Evolutionary conservation across 1,140 invertebrate species (phyloP), one percentile per base, ranked within the genome.

Genomic region (Drosophila tsacasi): DNA sequence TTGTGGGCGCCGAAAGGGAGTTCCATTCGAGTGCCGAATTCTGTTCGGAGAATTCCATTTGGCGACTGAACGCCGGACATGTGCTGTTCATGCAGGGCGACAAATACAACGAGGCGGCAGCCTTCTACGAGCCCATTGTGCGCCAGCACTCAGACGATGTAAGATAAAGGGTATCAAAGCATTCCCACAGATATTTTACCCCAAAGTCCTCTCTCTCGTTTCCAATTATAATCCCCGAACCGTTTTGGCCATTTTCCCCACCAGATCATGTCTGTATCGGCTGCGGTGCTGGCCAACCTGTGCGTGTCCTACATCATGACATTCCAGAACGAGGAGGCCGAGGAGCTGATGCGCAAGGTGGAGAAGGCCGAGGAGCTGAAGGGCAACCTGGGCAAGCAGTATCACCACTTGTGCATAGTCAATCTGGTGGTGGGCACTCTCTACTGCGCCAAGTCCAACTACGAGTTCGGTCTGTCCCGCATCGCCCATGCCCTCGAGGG

Each of bases 221-320:
- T 44, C 37, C 19, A 68, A n/a, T 35, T 63, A 47, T 49, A 71
- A 71, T 40, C n/a, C 23, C 12, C 52, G 21, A 68, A 68, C 44
- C 67, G 17, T 17, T 17, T 19, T 55, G 9, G 1, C n/a, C 15
- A 19, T 68, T n/a, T 3, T 7, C 5, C 23, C 32, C 32, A 60
- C 12, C 73, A 96, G 97, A 98, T 99, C 81, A 94, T 99, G 90
- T 96, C 97, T 83, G 96, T 99, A 1, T 98, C 98, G 91, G 98
- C 99, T 2, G 98, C 99, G 65, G 98, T 99, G 49, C 94, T 99
- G 78, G 99, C 99, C 6, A 99, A 99, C 94, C 94, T 99, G 12
- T 99, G 99, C 93, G 99, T 99, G 1, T 99, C 98, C 50, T 99
- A 99, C 92, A 99, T 99, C 76, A 99, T 99, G 98, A 99, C 98